Conservation (phyloP, 2,888 invertebrate genomes). For the Acrocyrtus sp. region DNA sequence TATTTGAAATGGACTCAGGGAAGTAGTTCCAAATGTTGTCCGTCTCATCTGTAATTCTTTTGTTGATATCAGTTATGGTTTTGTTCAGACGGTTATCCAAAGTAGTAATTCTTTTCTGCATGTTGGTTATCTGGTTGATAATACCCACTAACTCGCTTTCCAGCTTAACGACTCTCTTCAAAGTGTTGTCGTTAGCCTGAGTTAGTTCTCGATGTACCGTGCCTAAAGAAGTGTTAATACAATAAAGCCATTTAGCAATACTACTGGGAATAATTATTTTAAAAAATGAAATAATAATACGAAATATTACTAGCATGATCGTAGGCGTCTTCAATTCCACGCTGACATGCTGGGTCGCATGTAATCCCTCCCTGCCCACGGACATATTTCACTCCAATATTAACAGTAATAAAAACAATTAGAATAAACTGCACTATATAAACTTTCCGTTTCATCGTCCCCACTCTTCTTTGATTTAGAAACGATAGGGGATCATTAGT, state of each 20-base stretch:
- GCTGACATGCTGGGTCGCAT: not conserved
- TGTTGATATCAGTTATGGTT: not conserved
- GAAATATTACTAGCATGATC: no score
- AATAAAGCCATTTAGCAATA: no score
- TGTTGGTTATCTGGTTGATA: not conserved
- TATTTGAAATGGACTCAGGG: no score
- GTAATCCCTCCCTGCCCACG: not conserved
- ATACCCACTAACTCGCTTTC: not conserved
- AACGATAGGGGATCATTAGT: no score
- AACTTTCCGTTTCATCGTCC: not conserved
- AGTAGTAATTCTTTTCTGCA: not conserved
- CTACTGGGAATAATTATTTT: no score
- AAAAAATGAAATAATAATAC: no score
- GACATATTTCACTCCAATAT: not conserved
- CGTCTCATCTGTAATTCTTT: not conserved
- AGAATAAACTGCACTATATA: not conserved
- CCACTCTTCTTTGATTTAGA: not conserved
- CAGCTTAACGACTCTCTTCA: not conserved
- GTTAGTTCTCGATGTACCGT: not conserved
- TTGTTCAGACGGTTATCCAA: not conserved
- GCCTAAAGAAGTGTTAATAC: not conserved
- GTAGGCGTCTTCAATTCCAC: not conserved
- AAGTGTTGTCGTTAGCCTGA: not conserved
- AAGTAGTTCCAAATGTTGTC: no score
- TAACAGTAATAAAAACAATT: not conserved